Evolutionary conservation across 2,113 vertebrate species (phyloP), one percentile per base, ranked within the genome.

Genomic region (Equus przewalskii): DNA sequence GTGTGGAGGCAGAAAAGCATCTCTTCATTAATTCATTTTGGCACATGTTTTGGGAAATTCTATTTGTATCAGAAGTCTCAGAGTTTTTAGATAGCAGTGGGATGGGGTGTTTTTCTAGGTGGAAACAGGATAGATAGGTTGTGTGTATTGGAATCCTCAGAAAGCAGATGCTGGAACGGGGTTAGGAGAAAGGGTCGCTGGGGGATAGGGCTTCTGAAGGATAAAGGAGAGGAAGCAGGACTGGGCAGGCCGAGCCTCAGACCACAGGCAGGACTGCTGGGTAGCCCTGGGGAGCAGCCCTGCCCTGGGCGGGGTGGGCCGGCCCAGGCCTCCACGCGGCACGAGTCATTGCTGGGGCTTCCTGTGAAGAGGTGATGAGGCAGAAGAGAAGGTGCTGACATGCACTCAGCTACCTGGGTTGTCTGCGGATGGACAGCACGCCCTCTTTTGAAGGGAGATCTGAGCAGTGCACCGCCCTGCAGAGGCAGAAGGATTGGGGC

Each of bases 1-100:
- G 4, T 46, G 6, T 51, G 19, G 41, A 58, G 8, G 24, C 1
- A 1, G 44, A 84, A 93, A 69, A 84, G 58, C 9, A 33, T 49
- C 22, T 94, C 41, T 80, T 89, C 44, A 9, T 58, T 76, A 86
- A 88, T 70, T 92, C 19, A 28, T 80, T 90, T 95, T 44, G 24
- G n/a, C 54, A 21, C 19, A 14, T 81, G 54, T 56, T 93, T 96
- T 7, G 60, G 51, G 72, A n/a, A 51, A 65, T 69, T 81, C 46
- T 91, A 6, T 75, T 83, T 86, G 62, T 94, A n/a, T 70, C 60
- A 89, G 73, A 90, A 84, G 26, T 85, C 14, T 96, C 56, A 3
- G 7, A 60, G 46, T 58, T 97, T 82, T 69, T 67, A 76, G n/a
- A 6, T 15, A 82, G 67, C 70, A 69, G 56, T 64, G 64, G 64